Base-by-base conservation (phyloP, 2,797 vertebrate genomes). In the Microchirus variegatus region DNA sequence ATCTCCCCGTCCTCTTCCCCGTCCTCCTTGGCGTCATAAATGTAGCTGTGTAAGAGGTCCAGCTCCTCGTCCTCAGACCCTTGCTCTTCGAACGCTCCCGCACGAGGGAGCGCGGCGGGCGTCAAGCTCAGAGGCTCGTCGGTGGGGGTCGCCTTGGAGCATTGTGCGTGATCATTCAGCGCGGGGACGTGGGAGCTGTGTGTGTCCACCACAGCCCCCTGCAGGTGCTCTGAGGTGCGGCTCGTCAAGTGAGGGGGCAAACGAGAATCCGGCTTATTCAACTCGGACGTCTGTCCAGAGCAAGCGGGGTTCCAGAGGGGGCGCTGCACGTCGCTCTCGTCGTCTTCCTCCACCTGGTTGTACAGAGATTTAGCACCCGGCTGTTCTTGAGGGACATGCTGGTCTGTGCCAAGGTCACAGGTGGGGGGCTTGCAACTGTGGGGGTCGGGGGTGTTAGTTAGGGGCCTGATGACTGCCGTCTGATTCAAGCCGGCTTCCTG, bases 391-490 rank as follows among this genome's bases (percentile, higher is more conserved):
- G 93, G 93, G 81, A 89, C 93, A 74, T 90, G 95, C 82, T 92
- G 93, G 89, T 93, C 93, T 40, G 89, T 94, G 87, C 93, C 95
- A 89, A 93, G 94, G 90, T 93, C 90, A 12, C 94, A 92, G 91
- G 93, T 73, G 67, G 90, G 68, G 70, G 79, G 87, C 64, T 89
- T 73, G 67, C 88, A 90, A 83, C 88, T 90, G 89, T 91, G 90
- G 87, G 90, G 91, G 87, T 92, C 87, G 83, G 92, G 87, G 89
- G 94, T 94, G 94, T 98, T 99, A 95, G 96, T 97, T 93, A 99
- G 96, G 94, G 98, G 97, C 91, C 98, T 96, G 95, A 99, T 99
- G 92, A 99, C 97, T 43, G 98, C 98, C 79, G 92, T 99, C 93
- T 99, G 98, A 95, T 98, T 99, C 94, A 96, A 95, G 91, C 95